phyloP scores from a whole-genome alignment of 2,797 vertebrate genomes.

The Limosa lapponica region DNA sequence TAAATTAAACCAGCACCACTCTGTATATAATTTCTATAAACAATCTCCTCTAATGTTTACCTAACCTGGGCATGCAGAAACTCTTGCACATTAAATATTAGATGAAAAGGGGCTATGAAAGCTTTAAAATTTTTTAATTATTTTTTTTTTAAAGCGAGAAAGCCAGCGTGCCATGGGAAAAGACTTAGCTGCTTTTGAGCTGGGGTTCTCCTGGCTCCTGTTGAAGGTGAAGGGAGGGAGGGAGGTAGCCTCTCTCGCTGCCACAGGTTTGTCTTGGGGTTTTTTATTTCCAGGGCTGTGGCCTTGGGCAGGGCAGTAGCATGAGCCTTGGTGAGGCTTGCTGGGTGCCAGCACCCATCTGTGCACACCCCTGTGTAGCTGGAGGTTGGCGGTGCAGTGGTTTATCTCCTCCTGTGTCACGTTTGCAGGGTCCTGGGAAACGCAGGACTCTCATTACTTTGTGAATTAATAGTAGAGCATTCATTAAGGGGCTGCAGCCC shows the following conservation, averaged over 20 bases:
- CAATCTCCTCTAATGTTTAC: slow-evolving; percentile 57
- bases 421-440: not conserved
- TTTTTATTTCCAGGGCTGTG: not conserved
- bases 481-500: not conserved
- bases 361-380: fast-evolving
- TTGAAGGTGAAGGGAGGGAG: not conserved
- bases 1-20: slow-evolving; percentile 52
- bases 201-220: not conserved
- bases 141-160: not conserved
- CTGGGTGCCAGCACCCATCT: not conserved
- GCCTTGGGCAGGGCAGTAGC: not conserved
- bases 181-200: not conserved
- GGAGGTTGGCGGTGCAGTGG: fast-evolving
- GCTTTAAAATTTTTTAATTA: not conserved
- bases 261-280: fast-evolving
- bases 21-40: slow-evolving; percentile 71
- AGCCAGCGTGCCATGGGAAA: not conserved
- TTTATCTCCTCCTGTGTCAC: not conserved
- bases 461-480: not conserved
- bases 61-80: slow-evolving; percentile 46
- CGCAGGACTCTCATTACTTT: not conserved
- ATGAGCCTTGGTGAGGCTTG: fast-evolving
- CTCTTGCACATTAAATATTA: slow-evolving; percentile 42
- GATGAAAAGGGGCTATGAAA: slow-evolving; percentile 28
- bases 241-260: not conserved